phyloP scores from a whole-genome alignment of 2,113 vertebrate genomes.

The Theropithecus gelada region DNA sequence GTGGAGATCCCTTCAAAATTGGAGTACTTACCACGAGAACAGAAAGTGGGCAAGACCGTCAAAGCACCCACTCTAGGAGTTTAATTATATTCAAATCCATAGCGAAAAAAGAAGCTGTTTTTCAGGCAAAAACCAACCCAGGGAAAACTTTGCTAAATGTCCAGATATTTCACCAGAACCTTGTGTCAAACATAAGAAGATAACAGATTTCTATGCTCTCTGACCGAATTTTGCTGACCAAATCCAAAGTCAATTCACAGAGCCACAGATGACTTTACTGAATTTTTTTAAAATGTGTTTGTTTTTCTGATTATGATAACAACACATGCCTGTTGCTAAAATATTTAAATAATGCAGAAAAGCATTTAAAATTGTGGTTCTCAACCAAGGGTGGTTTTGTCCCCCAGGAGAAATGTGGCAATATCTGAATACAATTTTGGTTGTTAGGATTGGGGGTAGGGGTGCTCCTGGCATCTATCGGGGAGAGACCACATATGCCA shows the following conservation, averaged over 20 bases:
- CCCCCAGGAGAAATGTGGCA: not conserved
- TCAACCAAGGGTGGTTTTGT: not conserved
- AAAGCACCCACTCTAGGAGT: too few relatives aligned
- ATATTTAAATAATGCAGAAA: slow-evolving; percentile 62
- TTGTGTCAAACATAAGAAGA: not conserved
- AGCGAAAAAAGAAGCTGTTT: not conserved
- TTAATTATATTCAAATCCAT: not conserved
- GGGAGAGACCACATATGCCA: not conserved
- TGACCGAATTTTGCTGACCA: not conserved
- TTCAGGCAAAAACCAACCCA: not conserved
- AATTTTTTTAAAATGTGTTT: slow-evolving; percentile 41
- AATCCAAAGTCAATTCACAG: not conserved
- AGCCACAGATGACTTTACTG: not conserved
- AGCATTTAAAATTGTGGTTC: slow-evolving; percentile 57
- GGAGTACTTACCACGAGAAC: not conserved
- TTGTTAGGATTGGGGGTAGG: not conserved
- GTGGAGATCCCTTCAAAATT: accelerated
- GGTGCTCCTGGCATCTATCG: not conserved
- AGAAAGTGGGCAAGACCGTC: not conserved
- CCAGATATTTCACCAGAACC: not conserved
- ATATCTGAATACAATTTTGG: not conserved
- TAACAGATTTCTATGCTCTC: not conserved
- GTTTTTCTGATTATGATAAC: slow-evolving; percentile 65
- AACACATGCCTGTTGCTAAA: slow-evolving; percentile 50
- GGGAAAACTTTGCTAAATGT: not conserved